Conservation (phyloP, 1,140 invertebrate species). For the Drosophila mayri region DNA sequence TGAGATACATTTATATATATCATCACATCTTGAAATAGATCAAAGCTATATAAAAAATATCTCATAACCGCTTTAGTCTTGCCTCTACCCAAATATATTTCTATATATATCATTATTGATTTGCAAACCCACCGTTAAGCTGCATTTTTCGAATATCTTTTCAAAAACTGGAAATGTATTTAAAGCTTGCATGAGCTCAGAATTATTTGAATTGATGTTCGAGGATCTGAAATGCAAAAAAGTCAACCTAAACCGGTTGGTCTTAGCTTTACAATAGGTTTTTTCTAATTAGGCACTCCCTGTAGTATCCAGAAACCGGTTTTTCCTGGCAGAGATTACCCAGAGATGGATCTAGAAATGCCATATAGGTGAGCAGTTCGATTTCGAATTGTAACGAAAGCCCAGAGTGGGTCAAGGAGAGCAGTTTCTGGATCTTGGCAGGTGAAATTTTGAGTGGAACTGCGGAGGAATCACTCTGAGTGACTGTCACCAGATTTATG, state of each 20-base stretch:
- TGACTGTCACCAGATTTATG: slow-evolving; percentile 30
- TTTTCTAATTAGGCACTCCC: slow-evolving; percentile 19
- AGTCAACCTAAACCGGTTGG: slow-evolving; percentile 18
- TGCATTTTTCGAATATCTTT: slow-evolving; percentile 16
- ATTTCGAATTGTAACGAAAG: slow-evolving; percentile 27
- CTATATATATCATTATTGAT: not conserved
- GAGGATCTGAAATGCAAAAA: slow-evolving; percentile 37
- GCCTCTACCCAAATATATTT: not conserved
- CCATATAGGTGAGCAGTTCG: slow-evolving; percentile 19
- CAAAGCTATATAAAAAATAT: not conserved
- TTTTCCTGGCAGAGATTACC: slow-evolving; percentile 5
- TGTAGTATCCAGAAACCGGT: slow-evolving; percentile 22
- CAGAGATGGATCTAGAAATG: slow-evolving; percentile 48
- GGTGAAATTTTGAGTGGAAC: slow-evolving; percentile 69
- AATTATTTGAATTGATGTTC: slow-evolving; percentile 4
- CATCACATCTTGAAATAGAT: slow-evolving; percentile 1
- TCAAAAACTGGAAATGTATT: slow-evolving; percentile 34
- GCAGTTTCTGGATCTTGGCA: slow-evolving; percentile 36
- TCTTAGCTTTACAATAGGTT: slow-evolving; percentile 6
- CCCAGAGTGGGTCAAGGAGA: slow-evolving; percentile 33
- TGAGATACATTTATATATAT: not conserved
- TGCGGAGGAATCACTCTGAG: slow-evolving; percentile 16
- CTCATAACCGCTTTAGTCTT: not conserved
- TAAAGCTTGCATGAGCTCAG: slow-evolving; percentile 28
- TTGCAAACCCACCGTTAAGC: not conserved